Base-by-base conservation (phyloP, 2,888 invertebrate species). In the Myopa testacea region DNA sequence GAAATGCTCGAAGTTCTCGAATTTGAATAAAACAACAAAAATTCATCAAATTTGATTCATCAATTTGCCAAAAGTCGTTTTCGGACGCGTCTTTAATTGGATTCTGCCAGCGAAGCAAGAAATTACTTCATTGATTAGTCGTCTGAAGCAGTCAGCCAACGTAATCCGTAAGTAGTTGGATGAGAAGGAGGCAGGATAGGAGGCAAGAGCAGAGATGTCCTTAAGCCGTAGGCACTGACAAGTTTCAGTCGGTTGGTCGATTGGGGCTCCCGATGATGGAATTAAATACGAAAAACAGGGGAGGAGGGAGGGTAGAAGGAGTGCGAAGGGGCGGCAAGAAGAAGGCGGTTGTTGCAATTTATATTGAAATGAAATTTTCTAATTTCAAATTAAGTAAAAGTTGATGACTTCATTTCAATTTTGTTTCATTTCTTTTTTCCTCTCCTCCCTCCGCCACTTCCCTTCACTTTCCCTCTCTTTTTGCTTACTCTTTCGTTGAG, bases 121-220 rank as follows among this genome's bases (percentile, higher is more conserved):
- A 81, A 80, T 80, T 78, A 75, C 75, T 78, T 77, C 75, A 80
- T 80, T 78, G 80, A 80, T 80, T 77, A 77, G 79, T 77, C 58
- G 76, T 8, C 70, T 26, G 26, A 70, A 65, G 79, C 80, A 78
- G 81, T 75, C 78, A 80, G 37, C 7, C 14, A 34, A 58, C 71
- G 38, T 58, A n/a, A n/a, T 58, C 26, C 68, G 45, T 40, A 14
- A 10, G 16, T 4, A 55, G 55, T 5, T 6, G 4, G 55, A 3
- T 1, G 55, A 5, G 55, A 55, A 1, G 14, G 50, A 1, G 50
- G 50, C 50, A 50, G 14, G 10, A 50, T 1, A 1, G 50, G 14
- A 8, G 14, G 14, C 50, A 50, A 1, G 50, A 8, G 10, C 10
- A 50, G 26, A 5, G 58, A 67, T 78, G 71, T 71, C 60, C 71